These are phyloP conservation scores for Amphipoea lucens DNA, from an alignment of 2,888 invertebrate species.

Conservation along the genomic window DNA sequence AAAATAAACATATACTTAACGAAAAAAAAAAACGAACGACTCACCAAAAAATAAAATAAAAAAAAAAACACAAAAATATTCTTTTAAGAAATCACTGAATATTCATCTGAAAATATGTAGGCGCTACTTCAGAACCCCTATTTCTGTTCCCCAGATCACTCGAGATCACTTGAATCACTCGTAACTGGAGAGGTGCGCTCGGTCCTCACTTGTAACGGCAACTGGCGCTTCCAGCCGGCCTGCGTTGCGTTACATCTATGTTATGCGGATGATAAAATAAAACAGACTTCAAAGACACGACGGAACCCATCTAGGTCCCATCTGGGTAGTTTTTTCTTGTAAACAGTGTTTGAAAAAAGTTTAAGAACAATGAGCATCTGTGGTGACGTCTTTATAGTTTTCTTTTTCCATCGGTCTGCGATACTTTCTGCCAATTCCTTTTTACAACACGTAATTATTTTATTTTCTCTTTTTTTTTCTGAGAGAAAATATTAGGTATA, in stretches of 20 bases:
- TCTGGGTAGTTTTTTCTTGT: slow-evolving; percentile 40
- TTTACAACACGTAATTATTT: background rate
- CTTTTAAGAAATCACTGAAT: background rate
- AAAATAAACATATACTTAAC: background rate
- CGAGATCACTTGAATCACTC: slow-evolving; percentile 58
- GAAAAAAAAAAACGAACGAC: background rate
- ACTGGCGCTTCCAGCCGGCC: slow-evolving; percentile 63
- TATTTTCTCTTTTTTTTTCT: background rate
- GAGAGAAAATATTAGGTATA: background rate
- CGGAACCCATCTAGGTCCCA: slow-evolving; percentile 40
- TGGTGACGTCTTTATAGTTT: background rate
- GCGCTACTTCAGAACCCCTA: slow-evolving; percentile 47
- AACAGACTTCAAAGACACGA: slow-evolving; percentile 55
- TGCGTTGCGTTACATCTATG: slow-evolving; percentile 49
- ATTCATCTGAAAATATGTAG: slow-evolving; percentile 7
- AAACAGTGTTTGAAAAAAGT: slow-evolving; percentile 21
- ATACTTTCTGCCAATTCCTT: background rate
- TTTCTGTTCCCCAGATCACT: slow-evolving; percentile 53
- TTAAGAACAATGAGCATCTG: background rate
- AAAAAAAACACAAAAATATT: background rate
- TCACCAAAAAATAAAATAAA: background rate
- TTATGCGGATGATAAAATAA: slow-evolving; percentile 51
- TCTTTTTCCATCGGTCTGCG: background rate
- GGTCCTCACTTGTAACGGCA: slow-evolving; percentile 56
- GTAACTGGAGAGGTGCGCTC: slow-evolving; percentile 65